These are phyloP conservation scores for Threskiornis aethiopicus DNA, from an alignment of 2,797 vertebrate species.

Conservation along the genomic window DNA sequence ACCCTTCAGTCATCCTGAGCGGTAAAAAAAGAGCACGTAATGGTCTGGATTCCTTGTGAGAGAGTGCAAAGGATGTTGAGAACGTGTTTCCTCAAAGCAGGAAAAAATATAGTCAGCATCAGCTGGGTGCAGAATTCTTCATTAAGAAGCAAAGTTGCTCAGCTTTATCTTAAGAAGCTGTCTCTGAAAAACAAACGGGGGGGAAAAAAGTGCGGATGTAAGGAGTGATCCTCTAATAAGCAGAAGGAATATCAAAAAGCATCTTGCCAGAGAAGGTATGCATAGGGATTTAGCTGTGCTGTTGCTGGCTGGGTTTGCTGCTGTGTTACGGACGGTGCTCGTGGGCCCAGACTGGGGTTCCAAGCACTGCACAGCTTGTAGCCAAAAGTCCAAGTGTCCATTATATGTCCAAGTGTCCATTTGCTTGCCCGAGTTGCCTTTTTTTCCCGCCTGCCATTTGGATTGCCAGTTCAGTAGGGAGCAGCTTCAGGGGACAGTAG, in stretches of 20 bases:
- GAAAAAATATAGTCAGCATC: accelerated
- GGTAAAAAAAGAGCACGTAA: not conserved
- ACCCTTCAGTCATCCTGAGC: not conserved
- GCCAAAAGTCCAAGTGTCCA: accelerated
- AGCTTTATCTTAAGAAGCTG: not conserved
- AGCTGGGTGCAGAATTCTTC: not conserved
- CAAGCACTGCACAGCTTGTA: not conserved
- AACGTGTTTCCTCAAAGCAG: not conserved
- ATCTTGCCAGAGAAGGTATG: accelerated
- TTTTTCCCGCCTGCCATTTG: accelerated
- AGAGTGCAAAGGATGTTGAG: not conserved
- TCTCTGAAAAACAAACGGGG: not conserved
- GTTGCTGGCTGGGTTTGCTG: not conserved
- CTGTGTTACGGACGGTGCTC: accelerated
- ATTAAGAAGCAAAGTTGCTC: not conserved
- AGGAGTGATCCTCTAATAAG: not conserved
- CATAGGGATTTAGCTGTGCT: not conserved
- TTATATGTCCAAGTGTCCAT: not conserved
- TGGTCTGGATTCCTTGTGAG: not conserved
- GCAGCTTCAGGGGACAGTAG: not conserved
- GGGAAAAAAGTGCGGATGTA: not conserved
- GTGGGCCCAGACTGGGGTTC: not conserved
- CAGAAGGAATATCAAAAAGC: not conserved
- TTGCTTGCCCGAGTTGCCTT: not conserved
- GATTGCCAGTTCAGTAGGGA: not conserved